Evolutionary conservation across 2,888 invertebrate genomes (phyloP).

Genomic region (Cheilosia urbana): DNA sequence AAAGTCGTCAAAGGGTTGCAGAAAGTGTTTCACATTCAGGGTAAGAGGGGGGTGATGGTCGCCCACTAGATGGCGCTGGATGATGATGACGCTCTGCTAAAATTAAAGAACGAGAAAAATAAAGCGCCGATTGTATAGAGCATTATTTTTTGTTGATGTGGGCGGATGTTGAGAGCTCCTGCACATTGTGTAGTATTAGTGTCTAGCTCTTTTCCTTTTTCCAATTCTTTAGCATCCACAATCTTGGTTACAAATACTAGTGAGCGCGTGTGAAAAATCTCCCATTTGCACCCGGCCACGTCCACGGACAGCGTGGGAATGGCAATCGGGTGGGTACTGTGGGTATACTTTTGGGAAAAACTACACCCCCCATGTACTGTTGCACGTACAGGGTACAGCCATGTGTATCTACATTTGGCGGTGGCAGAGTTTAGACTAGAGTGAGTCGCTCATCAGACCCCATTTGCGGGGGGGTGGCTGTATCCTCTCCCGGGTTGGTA

Average conservation of each 20-base stretch:
- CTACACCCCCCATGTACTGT: constrained; percentile 31
- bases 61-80: constrained; percentile 33
- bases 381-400: constrained; percentile 15
- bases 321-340: neutral
- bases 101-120: constrained; percentile 30
- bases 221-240: constrained; percentile 29
- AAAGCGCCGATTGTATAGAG: constrained; percentile 33
- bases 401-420: constrained; percentile 54
- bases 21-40: neutral
- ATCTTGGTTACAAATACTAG: neutral
- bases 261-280: constrained; percentile 62
- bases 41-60: neutral
- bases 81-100: constrained; percentile 48
- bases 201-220: constrained; percentile 58
- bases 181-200: constrained; percentile 24
- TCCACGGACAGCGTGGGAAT: constrained; percentile 7
- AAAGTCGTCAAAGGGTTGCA: constrained; percentile 57
- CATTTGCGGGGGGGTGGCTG: constrained; percentile 20
- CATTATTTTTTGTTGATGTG: constrained; percentile 65
- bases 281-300: constrained; percentile 37
- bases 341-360: constrained; percentile 6
- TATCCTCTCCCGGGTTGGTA: constrained; percentile 56
- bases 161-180: constrained; percentile 65
- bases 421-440: neutral
- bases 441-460: neutral